These are phyloP conservation scores for Drosophila formosana DNA, from an alignment of 2,888 invertebrate genomes.

Conservation along the genomic window DNA sequence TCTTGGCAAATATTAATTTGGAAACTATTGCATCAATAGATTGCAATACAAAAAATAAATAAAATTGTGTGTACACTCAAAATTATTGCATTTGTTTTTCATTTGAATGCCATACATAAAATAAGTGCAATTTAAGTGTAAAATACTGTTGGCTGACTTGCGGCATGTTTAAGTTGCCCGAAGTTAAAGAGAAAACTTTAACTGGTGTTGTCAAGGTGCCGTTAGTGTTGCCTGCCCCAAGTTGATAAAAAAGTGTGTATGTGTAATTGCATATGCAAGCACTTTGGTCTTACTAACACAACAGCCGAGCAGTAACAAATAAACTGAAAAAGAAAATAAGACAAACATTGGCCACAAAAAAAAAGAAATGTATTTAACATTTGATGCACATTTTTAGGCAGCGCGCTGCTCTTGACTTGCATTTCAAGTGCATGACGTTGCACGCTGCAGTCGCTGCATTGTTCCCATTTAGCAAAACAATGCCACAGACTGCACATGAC, in stretches of 20 bases:
- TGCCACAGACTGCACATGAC: conserved; percentile 67
- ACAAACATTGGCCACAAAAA: conserved; percentile 12
- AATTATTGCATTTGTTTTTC: conserved; percentile 7
- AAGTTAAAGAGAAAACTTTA: not conserved
- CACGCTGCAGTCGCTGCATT: conserved; percentile 35
- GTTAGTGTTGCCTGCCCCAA: not conserved
- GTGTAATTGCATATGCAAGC: conserved; percentile 63
- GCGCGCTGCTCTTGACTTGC: conserved; percentile 58
- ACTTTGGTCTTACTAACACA: conserved; percentile 41
- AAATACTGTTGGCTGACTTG: conserved; percentile 5
- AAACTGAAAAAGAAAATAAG: conserved; percentile 3
- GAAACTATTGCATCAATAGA: not conserved
- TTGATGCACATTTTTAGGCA: conserved; percentile 37
- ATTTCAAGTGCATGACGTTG: conserved; percentile 68
- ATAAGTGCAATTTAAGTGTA: not conserved
- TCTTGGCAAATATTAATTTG: conserved; percentile 1
- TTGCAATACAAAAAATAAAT: not conserved
- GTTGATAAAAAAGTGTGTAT: conserved; percentile 39
- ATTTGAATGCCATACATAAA: conserved; percentile 1
- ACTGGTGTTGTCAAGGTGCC: conserved; percentile 3
- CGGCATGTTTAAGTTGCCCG: not conserved
- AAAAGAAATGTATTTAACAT: conserved; percentile 1
- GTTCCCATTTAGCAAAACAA: conserved; percentile 57
- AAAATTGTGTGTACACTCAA: not conserved
- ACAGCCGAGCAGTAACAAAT: conserved; percentile 12